Base-by-base conservation (phyloP, 2,888 invertebrate species). In the Ectemnius continuus region DNA sequence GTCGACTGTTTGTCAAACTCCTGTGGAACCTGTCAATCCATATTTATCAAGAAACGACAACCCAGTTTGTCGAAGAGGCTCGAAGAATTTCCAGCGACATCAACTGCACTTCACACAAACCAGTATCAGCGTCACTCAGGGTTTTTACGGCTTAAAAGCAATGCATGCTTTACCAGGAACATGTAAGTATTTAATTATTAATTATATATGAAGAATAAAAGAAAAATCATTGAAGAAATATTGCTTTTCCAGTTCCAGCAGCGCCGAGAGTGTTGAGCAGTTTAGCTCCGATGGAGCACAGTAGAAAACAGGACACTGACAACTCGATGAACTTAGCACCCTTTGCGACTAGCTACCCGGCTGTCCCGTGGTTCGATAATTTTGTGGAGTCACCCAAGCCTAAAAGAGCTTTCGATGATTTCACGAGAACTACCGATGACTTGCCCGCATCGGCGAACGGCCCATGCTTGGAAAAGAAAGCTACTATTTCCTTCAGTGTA, bases 401-500 rank as follows among this genome's bases (percentile, higher is more conserved):
- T 16, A 77, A 74, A 46, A 70, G 63, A 11, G 73, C 61, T n/a
- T 71, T 69, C 60, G 69, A 78, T 45, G 59, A 76, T 57, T 80
- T 78, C 26, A 59, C 73, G 61, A 67, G 80, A 23, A 60, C 73
- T 5, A 60, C 61, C 16, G 70, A 65, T n/a, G 70, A 77, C 14
- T 70, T 74, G 13, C 65, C 26, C 6, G 48, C 67, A 20, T 71
- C 70, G 23, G 61, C 76, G 14, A 65, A 69, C 8, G 69, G 61
- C 47, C 48, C 81, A 11, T 79, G 75, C 26, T 66, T 83, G 36
- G 84, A 87, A n/a, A 88, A 88, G 58, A 89, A 89, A 70, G 80
- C 89, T 1, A 84, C 84, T 3, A 88, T 90, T 58, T 88, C 90
- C 1, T 90, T 90, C 71, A 90, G 90, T 73, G 89, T 90, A 3